Conservation (phyloP, 64 coral and sea anemone species). For the Catalaphyllia jardinei region DNA sequence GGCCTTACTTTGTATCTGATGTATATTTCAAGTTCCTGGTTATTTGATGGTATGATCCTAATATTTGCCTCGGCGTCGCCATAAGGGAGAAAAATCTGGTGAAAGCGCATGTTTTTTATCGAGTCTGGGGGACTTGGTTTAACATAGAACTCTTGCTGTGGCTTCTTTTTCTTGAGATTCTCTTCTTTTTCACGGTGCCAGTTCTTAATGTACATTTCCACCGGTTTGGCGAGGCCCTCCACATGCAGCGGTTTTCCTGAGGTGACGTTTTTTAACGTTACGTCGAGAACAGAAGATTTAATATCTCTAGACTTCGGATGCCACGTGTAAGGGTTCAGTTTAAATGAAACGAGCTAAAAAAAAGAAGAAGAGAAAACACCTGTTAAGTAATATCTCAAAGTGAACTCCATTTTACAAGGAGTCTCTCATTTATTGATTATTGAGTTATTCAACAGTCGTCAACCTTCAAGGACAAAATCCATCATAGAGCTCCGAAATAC, state of each 20-base stretch:
- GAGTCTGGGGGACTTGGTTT: constrained; percentile 31
- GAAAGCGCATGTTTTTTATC: constrained; percentile 47
- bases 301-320: constrained; percentile 14
- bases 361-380: neutral
- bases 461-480: too few species aligned
- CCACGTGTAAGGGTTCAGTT: constrained; percentile 59
- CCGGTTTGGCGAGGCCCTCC: constrained; percentile 43
- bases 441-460: too few species aligned
- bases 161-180: neutral
- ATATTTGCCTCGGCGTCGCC: constrained; percentile 27
- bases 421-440: too few species aligned
- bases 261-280: constrained; percentile 37
- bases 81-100: constrained; percentile 29
- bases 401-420: too few species aligned
- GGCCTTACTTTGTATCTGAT: constrained; percentile 46
- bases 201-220: constrained; percentile 51
- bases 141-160: neutral
- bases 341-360: constrained; percentile 53
- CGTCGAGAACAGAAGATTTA: constrained; percentile 61
- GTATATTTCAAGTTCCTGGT: constrained; percentile 26
- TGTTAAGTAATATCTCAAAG: too few species aligned
- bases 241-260: constrained; percentile 38
- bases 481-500: too few species aligned
- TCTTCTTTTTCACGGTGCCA: constrained; percentile 19
- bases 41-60: constrained; percentile 27